A percentile compares a stretch with the other conserved stretches of the same genome.
Conservation (phyloP, 2,888 invertebrate species). For the Clepsis dumicolana region DNA sequence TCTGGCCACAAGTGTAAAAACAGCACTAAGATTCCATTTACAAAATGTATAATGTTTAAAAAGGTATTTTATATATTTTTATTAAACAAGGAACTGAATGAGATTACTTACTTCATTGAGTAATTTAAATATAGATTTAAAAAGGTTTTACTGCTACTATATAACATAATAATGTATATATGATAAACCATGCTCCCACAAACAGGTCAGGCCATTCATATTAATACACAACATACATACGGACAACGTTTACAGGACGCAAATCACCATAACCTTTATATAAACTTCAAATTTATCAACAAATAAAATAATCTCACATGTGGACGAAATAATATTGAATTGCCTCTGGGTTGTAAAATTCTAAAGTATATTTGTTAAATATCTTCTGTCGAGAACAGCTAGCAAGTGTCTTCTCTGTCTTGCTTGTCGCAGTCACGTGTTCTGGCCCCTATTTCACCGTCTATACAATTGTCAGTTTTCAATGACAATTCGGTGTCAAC, state of each 20-base stretch:
- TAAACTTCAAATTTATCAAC: conserved; percentile 57
- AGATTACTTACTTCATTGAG: conserved; percentile 79
- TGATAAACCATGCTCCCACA: conserved; percentile 72
- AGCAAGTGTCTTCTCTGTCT: too few relatives aligned
- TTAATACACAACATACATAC: conserved; percentile 63
- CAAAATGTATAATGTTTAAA: conserved; percentile 72
- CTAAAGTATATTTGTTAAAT: too few relatives aligned
- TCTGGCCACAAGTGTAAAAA: conserved; percentile 64
- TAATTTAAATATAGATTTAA: conserved; percentile 37
- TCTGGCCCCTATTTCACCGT: too few relatives aligned
- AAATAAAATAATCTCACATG: conserved; percentile 81
- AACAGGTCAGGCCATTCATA: conserved; percentile 78
- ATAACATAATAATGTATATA: conserved; percentile 23
- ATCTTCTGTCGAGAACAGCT: too few relatives aligned
- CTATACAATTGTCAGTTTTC: too few relatives aligned
- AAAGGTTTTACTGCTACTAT: conserved; percentile 12
- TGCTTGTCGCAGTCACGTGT: too few relatives aligned
- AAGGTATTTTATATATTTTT: conserved; percentile 49
- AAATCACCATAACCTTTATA: conserved; percentile 45
- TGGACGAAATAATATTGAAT: conserved; percentile 53
- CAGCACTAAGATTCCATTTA: conserved; percentile 73
- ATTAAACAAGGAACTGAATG: conserved; percentile 48
- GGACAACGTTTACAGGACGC: conserved; percentile 63
- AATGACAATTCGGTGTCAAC: too few relatives aligned
- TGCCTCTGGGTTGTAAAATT: too few relatives aligned